Evolutionary conservation across 2,113 vertebrate genomes (phyloP).

Genomic region (Alectura lathami): DNA sequence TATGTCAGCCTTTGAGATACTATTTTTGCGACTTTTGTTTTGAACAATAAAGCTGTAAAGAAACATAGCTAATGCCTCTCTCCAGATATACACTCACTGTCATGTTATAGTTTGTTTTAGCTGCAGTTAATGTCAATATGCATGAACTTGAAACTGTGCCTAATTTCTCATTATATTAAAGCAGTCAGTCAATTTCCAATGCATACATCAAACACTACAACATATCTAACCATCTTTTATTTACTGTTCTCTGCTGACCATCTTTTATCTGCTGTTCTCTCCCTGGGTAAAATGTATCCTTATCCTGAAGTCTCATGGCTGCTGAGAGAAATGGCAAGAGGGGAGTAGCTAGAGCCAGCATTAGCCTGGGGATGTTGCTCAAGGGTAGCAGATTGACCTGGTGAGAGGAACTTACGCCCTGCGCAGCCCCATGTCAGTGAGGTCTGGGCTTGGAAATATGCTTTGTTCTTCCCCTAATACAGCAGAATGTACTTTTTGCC

Average conservation of each 20-base stretch:
- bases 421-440: not conserved
- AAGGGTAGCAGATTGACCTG: not conserved
- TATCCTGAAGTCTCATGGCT: not conserved
- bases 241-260: not conserved
- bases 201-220: not conserved
- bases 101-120: not conserved
- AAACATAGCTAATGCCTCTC: not conserved
- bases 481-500: not conserved
- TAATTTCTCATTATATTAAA: slow-evolving; percentile 17
- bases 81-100: not conserved
- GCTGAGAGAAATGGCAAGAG: not conserved
- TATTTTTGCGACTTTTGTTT: not conserved
- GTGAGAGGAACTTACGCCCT: not conserved
- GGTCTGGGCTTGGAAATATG: not conserved
- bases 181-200: not conserved
- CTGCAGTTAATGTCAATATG: not conserved
- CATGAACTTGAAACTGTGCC: not conserved
- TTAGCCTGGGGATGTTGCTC: not conserved
- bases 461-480: not conserved
- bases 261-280: not conserved
- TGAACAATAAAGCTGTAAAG: not conserved
- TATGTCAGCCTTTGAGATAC: not conserved
- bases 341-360: not conserved
- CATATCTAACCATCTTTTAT: not conserved
- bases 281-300: not conserved